phyloP scores from a whole-genome alignment of 1,140 invertebrate species.

The Dinoponera quadriceps region DNA sequence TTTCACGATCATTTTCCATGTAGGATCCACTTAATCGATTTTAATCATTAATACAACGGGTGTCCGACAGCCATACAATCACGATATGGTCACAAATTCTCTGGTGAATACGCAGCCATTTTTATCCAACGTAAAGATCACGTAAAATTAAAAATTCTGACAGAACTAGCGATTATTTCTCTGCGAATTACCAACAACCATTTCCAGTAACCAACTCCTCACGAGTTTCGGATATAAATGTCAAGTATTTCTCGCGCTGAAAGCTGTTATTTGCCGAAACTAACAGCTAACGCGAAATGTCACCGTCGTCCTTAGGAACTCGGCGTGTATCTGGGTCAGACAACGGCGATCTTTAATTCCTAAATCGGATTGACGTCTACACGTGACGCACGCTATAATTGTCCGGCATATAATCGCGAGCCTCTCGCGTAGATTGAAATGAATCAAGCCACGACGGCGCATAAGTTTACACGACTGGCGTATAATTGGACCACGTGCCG shows the following conservation, averaged over 20 bases:
- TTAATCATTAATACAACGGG: no score
- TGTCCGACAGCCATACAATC: no score
- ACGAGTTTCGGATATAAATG: no score
- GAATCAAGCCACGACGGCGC: neutral
- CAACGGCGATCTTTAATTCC: neutral
- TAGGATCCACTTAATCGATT: no score
- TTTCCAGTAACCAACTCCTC: no score
- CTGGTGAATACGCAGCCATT: neutral
- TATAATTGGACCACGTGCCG: constrained; percentile 49
- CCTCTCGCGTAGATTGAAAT: constrained; percentile 5
- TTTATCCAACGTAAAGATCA: neutral
- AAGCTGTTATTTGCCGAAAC: neutral
- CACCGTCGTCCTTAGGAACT: neutral
- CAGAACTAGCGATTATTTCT: no score
- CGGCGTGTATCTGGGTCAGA: neutral
- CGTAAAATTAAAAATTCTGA: neutral
- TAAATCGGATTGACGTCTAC: constrained; percentile 8
- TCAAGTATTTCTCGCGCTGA: no score
- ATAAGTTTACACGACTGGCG: constrained; percentile 9
- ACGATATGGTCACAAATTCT: neutral
- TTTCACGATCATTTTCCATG: no score
- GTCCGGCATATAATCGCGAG: neutral
- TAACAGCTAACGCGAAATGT: neutral
- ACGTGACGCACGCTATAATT: neutral
- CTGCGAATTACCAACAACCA: no score